phyloP scores from a whole-genome alignment of 2,888 invertebrate genomes.

The Dimorphilus gyrociliatus region DNA sequence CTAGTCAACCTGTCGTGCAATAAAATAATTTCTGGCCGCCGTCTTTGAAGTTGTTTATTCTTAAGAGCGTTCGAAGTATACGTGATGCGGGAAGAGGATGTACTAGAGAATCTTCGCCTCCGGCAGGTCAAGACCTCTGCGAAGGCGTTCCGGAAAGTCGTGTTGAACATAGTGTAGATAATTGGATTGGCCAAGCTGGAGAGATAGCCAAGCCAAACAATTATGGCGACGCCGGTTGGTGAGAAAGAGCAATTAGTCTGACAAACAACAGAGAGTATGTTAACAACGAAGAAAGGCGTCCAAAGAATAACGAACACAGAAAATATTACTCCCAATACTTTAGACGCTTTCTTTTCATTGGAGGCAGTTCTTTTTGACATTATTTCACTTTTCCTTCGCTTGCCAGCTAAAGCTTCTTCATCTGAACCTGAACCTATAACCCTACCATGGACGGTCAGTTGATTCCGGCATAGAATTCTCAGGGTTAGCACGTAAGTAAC shows the following conservation, averaged over 20 bases:
- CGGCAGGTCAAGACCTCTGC: constrained; percentile 21
- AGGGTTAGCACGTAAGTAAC: constrained; percentile 81
- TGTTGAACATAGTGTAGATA: constrained; percentile 37
- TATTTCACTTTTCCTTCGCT: constrained; percentile 1
- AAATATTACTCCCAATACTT: constrained; percentile 36
- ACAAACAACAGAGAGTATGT: constrained; percentile 26
- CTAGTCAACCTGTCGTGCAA: no score
- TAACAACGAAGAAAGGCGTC: constrained; percentile 34
- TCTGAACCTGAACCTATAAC: constrained; percentile 4
- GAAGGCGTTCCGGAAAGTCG: constrained; percentile 30
- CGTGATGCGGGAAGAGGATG: no score
- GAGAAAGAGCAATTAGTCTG: constrained; percentile 18
- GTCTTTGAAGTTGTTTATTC: no score
- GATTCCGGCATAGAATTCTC: constrained; percentile 61
- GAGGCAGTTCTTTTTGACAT: constrained; percentile 11
- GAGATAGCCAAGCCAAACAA: constrained; percentile 34
- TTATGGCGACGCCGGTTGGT: constrained; percentile 22
- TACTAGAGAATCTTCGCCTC: no score
- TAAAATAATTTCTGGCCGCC: no score
- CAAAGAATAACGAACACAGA: constrained; percentile 32
- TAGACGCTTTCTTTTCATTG: constrained; percentile 34
- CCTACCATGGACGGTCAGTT: constrained; percentile 19
- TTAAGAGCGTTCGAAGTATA: no score
- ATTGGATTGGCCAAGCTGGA: constrained; percentile 35
- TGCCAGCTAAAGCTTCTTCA: not conserved